Percentiles rank a stretch among this genome's conserved stretches.
These are phyloP conservation scores for Ypsolopha sequella DNA, from an alignment of 2,888 invertebrate genomes.

Conservation along the genomic window DNA sequence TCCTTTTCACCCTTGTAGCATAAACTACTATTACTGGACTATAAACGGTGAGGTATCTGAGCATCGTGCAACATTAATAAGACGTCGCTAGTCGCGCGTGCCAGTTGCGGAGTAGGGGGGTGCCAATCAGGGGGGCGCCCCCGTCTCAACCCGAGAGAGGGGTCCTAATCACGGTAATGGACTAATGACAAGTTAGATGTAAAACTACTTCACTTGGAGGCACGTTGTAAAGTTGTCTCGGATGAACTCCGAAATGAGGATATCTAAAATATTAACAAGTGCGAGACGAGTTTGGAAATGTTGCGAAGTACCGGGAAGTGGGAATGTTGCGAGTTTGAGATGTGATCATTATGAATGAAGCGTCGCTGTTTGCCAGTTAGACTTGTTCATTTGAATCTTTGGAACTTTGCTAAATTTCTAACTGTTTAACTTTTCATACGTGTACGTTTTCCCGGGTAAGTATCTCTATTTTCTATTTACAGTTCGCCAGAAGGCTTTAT, in stretches of 20 bases:
- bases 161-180: slow-evolving; percentile 53
- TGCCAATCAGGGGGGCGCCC: not conserved
- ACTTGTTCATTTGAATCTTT: too few relatives aligned
- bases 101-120: not conserved
- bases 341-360: not conserved
- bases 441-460: too few relatives aligned
- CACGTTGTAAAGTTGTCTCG: slow-evolving; percentile 24
- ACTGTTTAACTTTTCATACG: too few relatives aligned
- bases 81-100: slow-evolving; percentile 20
- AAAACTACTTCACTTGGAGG: slow-evolving; percentile 25
- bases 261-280: slow-evolving; percentile 26
- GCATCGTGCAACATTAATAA: slow-evolving; percentile 60
- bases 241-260: slow-evolving; percentile 13
- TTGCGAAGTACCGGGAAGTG: not conserved
- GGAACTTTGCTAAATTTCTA: too few relatives aligned
- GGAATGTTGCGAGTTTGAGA: not conserved
- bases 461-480: too few relatives aligned
- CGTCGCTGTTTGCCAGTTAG: too few relatives aligned
- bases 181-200: slow-evolving; percentile 49
- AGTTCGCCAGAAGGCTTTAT: too few relatives aligned
- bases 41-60: slow-evolving; percentile 45
- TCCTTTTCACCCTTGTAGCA: too few relatives aligned
- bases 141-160: not conserved
- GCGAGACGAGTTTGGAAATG: too few relatives aligned
- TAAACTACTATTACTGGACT: too few relatives aligned